Evolutionary conservation across 2,888 invertebrate genomes (phyloP).

Genomic region (Rhingia campestris): DNA sequence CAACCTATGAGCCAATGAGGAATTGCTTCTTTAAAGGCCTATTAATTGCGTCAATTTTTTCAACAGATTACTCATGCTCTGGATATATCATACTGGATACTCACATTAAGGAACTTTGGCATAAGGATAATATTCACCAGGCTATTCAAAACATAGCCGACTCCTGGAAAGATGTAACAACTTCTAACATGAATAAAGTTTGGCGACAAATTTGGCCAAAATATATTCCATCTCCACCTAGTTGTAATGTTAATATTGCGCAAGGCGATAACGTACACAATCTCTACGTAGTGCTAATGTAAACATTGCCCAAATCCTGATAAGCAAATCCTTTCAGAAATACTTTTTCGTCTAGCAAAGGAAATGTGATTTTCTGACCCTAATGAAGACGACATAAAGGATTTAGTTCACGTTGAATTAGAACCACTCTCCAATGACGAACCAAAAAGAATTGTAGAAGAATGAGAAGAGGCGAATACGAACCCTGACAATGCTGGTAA

Average conservation of each 20-base stretch:
- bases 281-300: no score
- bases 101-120: slow-evolving; percentile 20
- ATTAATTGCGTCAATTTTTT: slow-evolving; percentile 19
- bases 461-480: slow-evolving; percentile 6
- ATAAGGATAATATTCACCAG: slow-evolving; percentile 13
- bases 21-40: slow-evolving; percentile 17
- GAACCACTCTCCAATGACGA: slow-evolving; percentile 24
- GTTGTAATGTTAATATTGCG: slow-evolving; percentile 12
- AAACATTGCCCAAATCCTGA: background rate
- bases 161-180: slow-evolving; percentile 24
- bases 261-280: background rate
- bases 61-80: slow-evolving; percentile 11
- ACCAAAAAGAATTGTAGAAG: slow-evolving; percentile 13
- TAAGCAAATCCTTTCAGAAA: slow-evolving; percentile 15
- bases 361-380: slow-evolving; percentile 19
- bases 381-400: slow-evolving; percentile 16
- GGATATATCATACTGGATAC: background rate
- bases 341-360: slow-evolving; percentile 14
- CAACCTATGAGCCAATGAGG: slow-evolving; percentile 13
- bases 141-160: slow-evolving; percentile 26
- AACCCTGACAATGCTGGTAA: slow-evolving; percentile 5
- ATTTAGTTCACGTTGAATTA: slow-evolving; percentile 18
- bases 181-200: slow-evolving; percentile 22
- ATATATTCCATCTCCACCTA: slow-evolving; percentile 24
- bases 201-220: slow-evolving; percentile 22